Conservation (phyloP, 2,888 invertebrate species). For the Phragmatobia fuliginosa region DNA sequence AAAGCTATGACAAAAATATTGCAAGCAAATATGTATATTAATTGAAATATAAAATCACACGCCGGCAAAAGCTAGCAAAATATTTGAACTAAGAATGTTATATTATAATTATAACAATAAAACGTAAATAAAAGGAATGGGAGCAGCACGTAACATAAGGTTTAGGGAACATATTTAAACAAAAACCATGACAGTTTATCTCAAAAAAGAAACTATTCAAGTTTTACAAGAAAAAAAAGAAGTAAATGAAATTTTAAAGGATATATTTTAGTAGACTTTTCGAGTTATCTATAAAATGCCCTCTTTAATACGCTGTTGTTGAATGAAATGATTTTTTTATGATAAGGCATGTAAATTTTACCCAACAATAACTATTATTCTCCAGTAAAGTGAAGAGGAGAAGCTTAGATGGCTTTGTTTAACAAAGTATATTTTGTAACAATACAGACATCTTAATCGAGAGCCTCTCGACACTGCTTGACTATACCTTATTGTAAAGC, state of each 20-base stretch:
- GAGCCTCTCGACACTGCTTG: background rate
- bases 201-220: no score
- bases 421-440: background rate
- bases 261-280: no score
- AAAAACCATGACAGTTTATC: slow-evolving; percentile 4
- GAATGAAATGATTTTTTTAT: background rate
- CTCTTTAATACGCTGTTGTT: no score
- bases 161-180: background rate
- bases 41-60: slow-evolving; percentile 21
- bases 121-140: slow-evolving; percentile 14
- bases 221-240: no score
- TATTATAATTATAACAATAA: slow-evolving; percentile 15
- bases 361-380: background rate
- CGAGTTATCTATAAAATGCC: background rate
- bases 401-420: background rate
- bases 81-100: slow-evolving; percentile 37
- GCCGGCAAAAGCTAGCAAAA: slow-evolving; percentile 33
- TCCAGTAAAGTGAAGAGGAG: background rate
- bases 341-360: no score
- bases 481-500: no score
- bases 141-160: background rate
- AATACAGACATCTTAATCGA: background rate
- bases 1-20: slow-evolving; percentile 38
- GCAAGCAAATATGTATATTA: slow-evolving; percentile 45
- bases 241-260: no score